Conservation (phyloP, 2,888 invertebrate species). For the Eupithecia dodoneata region DNA sequence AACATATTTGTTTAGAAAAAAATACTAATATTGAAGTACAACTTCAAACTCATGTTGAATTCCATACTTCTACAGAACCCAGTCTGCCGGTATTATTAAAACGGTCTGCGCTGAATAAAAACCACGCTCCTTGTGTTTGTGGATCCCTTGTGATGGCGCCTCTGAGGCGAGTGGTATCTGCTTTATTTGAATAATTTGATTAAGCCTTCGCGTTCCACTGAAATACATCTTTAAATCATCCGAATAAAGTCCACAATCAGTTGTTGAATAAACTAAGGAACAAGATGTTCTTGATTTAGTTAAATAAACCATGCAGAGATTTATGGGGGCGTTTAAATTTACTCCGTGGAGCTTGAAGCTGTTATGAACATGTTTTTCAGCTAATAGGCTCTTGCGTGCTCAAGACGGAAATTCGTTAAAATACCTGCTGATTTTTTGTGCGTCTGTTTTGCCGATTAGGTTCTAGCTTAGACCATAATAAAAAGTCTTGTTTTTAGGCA, state of each 20-base stretch:
- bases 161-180: slow-evolving; percentile 64
- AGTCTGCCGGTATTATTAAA: slow-evolving; percentile 7
- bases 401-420: background rate
- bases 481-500: background rate
- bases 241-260: slow-evolving; percentile 38
- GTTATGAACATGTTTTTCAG: slow-evolving; percentile 1
- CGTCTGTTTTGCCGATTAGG: background rate
- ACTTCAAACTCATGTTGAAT: background rate
- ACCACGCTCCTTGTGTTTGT: slow-evolving; percentile 55
- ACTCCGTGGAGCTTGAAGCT: slow-evolving; percentile 7
- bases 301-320: slow-evolving; percentile 48
- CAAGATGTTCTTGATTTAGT: slow-evolving; percentile 54
- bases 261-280: slow-evolving; percentile 44
- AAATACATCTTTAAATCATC: slow-evolving; percentile 38
- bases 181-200: slow-evolving; percentile 80
- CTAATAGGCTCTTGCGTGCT: background rate
- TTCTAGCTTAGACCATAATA: background rate
- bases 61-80: background rate
- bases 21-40: background rate
- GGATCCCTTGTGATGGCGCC: slow-evolving; percentile 68
- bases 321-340: slow-evolving; percentile 28
- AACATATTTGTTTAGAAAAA: background rate
- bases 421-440: background rate
- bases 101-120: slow-evolving; percentile 21
- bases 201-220: slow-evolving; percentile 58